These are phyloP conservation scores for Nasua narica DNA, from an alignment of 2,797 vertebrate species.

Conservation along the genomic window DNA sequence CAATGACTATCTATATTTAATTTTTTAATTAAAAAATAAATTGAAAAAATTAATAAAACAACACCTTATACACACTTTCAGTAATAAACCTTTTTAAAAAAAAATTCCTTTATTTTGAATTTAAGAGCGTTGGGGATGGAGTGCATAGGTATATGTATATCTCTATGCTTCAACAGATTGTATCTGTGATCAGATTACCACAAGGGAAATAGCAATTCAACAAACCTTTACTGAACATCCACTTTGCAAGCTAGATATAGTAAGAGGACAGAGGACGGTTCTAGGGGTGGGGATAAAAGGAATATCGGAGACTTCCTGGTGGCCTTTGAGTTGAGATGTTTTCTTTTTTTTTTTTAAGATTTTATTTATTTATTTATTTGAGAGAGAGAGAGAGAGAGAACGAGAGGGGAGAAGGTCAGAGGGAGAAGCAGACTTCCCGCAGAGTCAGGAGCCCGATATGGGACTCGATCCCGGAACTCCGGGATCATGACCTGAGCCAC, in stretches of 20 bases:
- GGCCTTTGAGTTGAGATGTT: neutral
- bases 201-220: neutral
- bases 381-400: too few relatives aligned
- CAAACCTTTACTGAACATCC: neutral
- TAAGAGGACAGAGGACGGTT: neutral
- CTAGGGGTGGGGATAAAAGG: neutral
- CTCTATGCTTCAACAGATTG: neutral
- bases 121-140: neutral
- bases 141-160: fast-evolving
- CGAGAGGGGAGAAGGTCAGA: too few relatives aligned
- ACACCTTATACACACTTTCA: neutral
- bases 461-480: too few relatives aligned
- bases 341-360: too few relatives aligned
- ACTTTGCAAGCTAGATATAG: neutral
- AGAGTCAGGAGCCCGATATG: too few relatives aligned
- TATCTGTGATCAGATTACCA: neutral
- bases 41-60: neutral
- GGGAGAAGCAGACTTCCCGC: too few relatives aligned
- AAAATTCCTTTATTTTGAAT: neutral
- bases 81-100: neutral
- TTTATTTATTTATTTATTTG: too few relatives aligned
- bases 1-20: neutral
- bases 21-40: constrained; percentile 9
- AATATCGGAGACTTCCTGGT: neutral
- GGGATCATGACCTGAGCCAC: too few relatives aligned